Evolutionary conservation across 2,888 invertebrate species (phyloP).

Genomic region (Rotaria sp.): DNA sequence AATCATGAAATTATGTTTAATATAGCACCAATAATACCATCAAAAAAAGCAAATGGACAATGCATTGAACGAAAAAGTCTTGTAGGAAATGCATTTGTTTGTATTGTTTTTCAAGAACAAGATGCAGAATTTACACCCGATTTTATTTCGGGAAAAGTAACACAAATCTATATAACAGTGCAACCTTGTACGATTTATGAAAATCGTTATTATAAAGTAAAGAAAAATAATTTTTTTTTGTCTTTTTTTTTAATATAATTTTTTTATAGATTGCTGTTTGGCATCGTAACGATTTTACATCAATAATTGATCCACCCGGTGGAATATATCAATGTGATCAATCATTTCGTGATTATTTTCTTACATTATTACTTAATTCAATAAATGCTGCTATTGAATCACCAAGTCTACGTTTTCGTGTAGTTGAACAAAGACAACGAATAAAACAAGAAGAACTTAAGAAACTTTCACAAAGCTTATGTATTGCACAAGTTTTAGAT

Average conservation of each 20-base stretch:
- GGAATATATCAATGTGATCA: neutral
- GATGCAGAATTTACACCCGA: neutral
- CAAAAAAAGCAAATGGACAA: neutral
- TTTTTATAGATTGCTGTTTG: neutral
- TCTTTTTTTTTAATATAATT: neutral
- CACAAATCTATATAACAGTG: neutral
- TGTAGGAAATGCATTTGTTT: neutral
- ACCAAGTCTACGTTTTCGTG: neutral
- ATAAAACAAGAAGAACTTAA: neutral
- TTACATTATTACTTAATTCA: neutral
- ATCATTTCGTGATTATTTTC: neutral
- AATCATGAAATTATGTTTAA: neutral
- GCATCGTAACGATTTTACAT: neutral
- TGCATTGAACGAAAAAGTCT: neutral
- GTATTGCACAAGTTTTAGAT: neutral
- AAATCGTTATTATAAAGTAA: neutral
- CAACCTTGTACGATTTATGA: neutral
- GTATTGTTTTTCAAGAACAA: neutral
- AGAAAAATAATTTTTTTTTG: neutral
- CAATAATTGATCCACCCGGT: neutral
- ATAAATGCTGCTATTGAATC: neutral
- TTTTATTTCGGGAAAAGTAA: neutral
- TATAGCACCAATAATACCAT: neutral
- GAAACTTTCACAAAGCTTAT: neutral
- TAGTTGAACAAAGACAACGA: neutral